A percentile compares a stretch with the other conserved stretches of the same genome.
phyloP scores from a whole-genome alignment of 2,888 invertebrate species.

The Molorchus minor region DNA sequence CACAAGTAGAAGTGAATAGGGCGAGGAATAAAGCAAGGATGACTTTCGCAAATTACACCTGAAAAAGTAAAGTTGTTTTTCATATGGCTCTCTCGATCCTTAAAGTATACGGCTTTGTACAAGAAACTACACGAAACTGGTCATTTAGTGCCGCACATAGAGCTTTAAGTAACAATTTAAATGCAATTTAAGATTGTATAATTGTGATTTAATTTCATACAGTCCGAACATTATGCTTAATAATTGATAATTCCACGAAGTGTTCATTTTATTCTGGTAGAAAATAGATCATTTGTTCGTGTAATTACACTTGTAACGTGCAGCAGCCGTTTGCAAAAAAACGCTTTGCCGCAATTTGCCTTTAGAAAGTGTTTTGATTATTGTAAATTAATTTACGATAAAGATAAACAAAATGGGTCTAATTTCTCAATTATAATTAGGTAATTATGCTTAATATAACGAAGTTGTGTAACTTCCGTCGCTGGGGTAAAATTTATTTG shows the following conservation, averaged over 20 bases:
- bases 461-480: conserved; percentile 32
- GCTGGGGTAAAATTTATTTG: conserved; percentile 1
- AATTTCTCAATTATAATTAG: conserved; percentile 39
- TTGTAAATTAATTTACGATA: conserved; percentile 38
- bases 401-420: conserved; percentile 28
- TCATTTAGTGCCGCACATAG: conserved; percentile 29
- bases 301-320: conserved; percentile 26
- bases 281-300: conserved; percentile 29
- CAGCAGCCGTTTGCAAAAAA: conserved; percentile 20
- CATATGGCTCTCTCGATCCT: neutral
- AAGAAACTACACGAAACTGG: conserved; percentile 22
- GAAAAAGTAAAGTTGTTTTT: conserved; percentile 11
- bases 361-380: conserved; percentile 43
- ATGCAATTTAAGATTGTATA: conserved; percentile 47
- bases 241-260: conserved; percentile 45
- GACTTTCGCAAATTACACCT: neutral
- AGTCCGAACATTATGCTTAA: conserved; percentile 43
- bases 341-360: conserved; percentile 30
- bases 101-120: neutral
- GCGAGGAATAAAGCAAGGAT: too few relatives aligned
- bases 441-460: conserved; percentile 40
- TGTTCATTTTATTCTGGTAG: conserved; percentile 36
- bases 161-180: conserved; percentile 44
- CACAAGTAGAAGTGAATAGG: too few relatives aligned
- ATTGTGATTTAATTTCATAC: conserved; percentile 45